Conservation (phyloP, 2,888 invertebrate species). For the Campoplex capitator region DNA sequence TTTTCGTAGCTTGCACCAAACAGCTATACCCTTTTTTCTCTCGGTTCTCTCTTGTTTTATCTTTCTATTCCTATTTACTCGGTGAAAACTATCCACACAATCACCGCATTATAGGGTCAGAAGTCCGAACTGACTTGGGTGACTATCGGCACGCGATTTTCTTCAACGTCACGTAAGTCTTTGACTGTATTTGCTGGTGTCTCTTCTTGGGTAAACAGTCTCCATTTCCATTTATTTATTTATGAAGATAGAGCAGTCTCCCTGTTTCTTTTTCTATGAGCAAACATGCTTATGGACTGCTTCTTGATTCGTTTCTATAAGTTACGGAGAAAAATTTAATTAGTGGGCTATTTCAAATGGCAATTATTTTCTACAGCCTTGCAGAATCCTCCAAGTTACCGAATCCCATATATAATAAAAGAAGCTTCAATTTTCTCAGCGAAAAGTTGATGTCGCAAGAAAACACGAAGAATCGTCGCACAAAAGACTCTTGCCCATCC, state of each 20-base stretch:
- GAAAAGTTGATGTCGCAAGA: neutral
- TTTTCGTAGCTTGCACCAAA: constrained; percentile 41
- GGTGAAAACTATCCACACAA: constrained; percentile 29
- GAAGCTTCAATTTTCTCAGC: neutral
- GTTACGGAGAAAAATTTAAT: constrained; percentile 5
- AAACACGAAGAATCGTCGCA: neutral
- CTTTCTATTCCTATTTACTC: constrained; percentile 29
- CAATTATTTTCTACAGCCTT: constrained; percentile 1
- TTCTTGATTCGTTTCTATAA: constrained; percentile 7
- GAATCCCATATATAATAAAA: neutral
- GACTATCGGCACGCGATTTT: constrained; percentile 74
- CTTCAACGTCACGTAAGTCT: constrained; percentile 76
- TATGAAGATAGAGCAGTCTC: neutral
- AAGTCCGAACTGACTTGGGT: constrained; percentile 59
- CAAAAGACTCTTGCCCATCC: neutral
- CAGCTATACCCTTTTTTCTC: constrained; percentile 43
- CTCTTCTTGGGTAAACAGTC: neutral
- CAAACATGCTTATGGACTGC: constrained; percentile 8
- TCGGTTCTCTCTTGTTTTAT: constrained; percentile 42
- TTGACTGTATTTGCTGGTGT: constrained; percentile 33
- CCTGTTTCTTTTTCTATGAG: neutral
- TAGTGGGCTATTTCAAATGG: constrained; percentile 10
- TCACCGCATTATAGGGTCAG: constrained; percentile 24
- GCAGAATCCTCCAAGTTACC: neutral
- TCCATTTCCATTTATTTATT: constrained; percentile 21